Conservation (phyloP, 1,140 invertebrate species). For the Meloidogyne exigua region DNA sequence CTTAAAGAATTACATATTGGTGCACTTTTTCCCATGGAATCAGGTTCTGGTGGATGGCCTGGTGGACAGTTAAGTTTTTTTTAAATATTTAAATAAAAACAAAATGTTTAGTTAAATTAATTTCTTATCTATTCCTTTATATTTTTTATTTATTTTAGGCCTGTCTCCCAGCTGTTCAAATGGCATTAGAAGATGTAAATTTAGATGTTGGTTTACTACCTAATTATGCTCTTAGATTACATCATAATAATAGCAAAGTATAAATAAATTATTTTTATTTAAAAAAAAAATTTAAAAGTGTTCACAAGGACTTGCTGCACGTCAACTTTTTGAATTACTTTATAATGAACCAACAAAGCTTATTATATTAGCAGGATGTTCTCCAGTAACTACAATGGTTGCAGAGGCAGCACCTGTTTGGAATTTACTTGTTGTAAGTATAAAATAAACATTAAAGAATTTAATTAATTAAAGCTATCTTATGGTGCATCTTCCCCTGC, state of each 20-base stretch:
- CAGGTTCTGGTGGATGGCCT: constrained; percentile 79
- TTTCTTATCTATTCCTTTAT: too few species aligned
- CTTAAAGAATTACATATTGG: constrained; percentile 78
- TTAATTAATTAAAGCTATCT: constrained; percentile 74
- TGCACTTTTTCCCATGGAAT: constrained; percentile 94
- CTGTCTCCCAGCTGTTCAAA: constrained; percentile 78
- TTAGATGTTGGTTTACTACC: constrained; percentile 80
- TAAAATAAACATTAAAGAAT: background rate
- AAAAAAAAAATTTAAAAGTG: constrained; percentile 73
- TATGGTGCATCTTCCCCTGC: constrained; percentile 97
- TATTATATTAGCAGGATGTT: constrained; percentile 87
- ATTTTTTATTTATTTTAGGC: constrained; percentile 40
- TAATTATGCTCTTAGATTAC: constrained; percentile 83
- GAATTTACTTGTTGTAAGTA: constrained; percentile 92
- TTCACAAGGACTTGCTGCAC: constrained; percentile 91
- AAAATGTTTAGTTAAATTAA: background rate
- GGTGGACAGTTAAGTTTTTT: constrained; percentile 64
- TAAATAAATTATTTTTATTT: background rate
- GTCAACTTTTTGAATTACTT: constrained; percentile 95
- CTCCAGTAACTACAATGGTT: constrained; percentile 97
- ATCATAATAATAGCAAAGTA: constrained; percentile 96
- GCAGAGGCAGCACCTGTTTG: constrained; percentile 99
- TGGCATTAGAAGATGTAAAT: constrained; percentile 95
- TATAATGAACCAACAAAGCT: constrained; percentile 93
- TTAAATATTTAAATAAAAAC: background rate